A percentile compares a stretch with the other conserved stretches of the same genome.
Conservation (phyloP, 2,888 invertebrate species). For the Temnothorax ravouxi region DNA sequence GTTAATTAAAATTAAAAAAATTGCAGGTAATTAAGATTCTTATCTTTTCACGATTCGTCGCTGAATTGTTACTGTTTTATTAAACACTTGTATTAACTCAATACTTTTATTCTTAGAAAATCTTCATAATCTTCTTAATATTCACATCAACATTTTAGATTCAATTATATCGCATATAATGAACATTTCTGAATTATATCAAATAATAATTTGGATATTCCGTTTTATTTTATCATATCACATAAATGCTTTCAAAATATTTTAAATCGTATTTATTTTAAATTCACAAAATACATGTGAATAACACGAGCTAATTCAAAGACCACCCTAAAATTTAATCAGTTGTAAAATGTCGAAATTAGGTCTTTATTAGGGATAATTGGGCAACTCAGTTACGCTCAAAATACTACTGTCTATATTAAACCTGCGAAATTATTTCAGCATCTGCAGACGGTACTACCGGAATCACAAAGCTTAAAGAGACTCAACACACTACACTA, state of each 20-base stretch:
- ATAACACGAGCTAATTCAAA: not conserved
- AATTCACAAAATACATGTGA: not conserved
- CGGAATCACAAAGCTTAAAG: not conserved
- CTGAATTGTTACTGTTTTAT: not conserved
- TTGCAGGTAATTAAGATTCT: not conserved
- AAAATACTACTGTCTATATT: constrained; percentile 21
- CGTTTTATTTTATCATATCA: not conserved
- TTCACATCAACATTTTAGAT: not conserved
- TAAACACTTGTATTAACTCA: not conserved
- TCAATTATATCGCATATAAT: not conserved
- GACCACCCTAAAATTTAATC: not conserved
- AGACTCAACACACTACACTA: not conserved
- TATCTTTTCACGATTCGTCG: not conserved
- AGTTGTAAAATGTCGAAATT: not conserved
- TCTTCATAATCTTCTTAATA: not conserved
- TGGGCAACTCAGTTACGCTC: not conserved
- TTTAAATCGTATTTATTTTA: not conserved
- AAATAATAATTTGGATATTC: constrained; percentile 2
- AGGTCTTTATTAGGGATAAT: constrained; percentile 14
- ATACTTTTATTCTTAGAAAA: not conserved
- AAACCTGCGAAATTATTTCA: constrained; percentile 13
- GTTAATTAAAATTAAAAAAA: constrained; percentile 14
- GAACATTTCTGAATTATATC: not conserved
- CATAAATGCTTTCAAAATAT: not conserved
- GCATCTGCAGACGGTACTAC: not conserved